Base-by-base conservation (phyloP, 2,797 vertebrate species). In the Xenentodon cancila region DNA sequence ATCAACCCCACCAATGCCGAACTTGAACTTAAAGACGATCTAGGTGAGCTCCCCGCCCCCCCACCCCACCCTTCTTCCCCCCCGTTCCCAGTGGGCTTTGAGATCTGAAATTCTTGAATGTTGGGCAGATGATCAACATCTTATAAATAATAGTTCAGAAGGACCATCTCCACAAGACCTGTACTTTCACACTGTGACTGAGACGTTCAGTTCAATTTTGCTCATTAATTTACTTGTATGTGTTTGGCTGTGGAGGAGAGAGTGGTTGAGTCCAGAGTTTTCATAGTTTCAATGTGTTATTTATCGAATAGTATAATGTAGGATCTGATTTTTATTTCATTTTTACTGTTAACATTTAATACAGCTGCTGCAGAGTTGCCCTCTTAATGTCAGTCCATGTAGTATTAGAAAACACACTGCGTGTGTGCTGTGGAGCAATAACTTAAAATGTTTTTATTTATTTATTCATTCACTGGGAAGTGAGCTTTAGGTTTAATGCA, bases 1-100 rank as follows among this genome's bases (percentile, higher is more conserved):
- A 97, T 98, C 96, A 97, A 97, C 94, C 97, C 97, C 84, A 98
- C 96, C 94, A 98, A 96, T 94, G 96, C 96, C 93, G 97, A 98
- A 93, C 96, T 99, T 95, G 96, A 98, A 92, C 97, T 98, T 94
- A 98, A 97, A 96, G 96, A 97, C 94, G 97, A 98, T 92, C 94
- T 99, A 97, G 96, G 96, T 98, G 97, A 98, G 91, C 72, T 15
- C 54, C 69, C 56, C 30, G 48, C 11, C 3, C 51, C 44, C 44
- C 13, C 55, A 9, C 22, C 25, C 52, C 40, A 2, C 15, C 27
- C 9, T 34, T 21, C n/a, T n/a, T n/a, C n/a, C n/a, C n/a, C n/a
- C 17, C 16, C 50, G 52, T 44, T 71, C 32, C 32, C 0, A 15
- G n/a, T 4, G 20, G 54, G 53, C 44, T 58, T 78, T 65, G 32